phyloP scores from a whole-genome alignment of 2,113 vertebrate genomes.

The Podilymbus podiceps region DNA sequence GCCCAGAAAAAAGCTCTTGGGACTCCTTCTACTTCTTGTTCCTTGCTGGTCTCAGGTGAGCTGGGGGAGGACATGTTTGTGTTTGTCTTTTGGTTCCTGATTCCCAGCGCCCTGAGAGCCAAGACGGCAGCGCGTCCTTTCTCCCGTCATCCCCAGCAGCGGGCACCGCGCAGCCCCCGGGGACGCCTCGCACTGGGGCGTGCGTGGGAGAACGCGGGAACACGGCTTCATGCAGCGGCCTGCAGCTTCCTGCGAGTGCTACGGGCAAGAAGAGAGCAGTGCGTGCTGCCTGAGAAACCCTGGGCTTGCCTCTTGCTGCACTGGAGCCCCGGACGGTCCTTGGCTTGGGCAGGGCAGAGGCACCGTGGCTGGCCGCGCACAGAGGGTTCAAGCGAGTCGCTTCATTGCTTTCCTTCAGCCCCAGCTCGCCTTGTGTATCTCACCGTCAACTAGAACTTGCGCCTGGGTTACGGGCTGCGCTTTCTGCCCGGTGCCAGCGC shows the following conservation, averaged over 20 bases:
- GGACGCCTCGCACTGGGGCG: background rate
- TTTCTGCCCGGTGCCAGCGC: background rate
- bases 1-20: background rate
- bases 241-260: rapidly evolving
- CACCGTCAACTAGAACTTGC: background rate
- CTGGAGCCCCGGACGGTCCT: background rate
- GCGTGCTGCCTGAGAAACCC: background rate
- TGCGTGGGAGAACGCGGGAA: background rate
- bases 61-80: background rate
- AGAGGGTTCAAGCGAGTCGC: rapidly evolving
- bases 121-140: background rate
- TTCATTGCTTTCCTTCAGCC: background rate
- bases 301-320: background rate
- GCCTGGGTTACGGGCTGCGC: rapidly evolving
- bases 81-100: background rate
- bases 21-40: background rate
- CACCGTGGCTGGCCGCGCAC: rapidly evolving
- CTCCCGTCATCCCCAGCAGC: rapidly evolving
- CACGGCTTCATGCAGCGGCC: background rate
- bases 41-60: background rate
- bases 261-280: background rate
- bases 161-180: background rate
- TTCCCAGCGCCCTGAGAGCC: no score
- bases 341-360: background rate
- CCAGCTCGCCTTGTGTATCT: background rate